Percentiles rank a stretch among this genome's conserved stretches.
These are phyloP conservation scores for Oryzaephilus surinamensis DNA, from an alignment of 1,140 invertebrate species.

Conservation along the genomic window DNA sequence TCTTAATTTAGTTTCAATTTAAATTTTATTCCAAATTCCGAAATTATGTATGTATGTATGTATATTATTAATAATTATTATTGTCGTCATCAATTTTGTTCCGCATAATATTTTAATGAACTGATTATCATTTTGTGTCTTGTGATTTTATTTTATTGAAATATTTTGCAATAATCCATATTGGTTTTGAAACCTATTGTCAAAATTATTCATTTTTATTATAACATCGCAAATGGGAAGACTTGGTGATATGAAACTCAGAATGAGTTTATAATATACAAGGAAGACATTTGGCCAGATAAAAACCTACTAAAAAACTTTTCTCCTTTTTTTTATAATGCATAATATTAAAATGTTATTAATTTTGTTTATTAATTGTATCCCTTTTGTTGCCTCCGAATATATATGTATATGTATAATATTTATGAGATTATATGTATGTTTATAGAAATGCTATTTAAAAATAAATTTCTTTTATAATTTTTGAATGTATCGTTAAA, in stretches of 20 bases:
- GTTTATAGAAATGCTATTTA: not conserved
- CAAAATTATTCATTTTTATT: constrained; percentile 1
- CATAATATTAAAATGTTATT: not conserved
- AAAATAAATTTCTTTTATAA: not conserved
- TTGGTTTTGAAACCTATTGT: not conserved
- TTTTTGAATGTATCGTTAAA: not conserved
- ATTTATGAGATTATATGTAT: constrained; percentile 6
- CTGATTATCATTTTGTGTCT: not conserved
- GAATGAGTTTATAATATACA: constrained; percentile 12
- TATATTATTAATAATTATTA: constrained; percentile 7
- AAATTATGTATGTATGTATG: too few relatives aligned
- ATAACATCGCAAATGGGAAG: constrained; percentile 13
- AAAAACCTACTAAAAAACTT: constrained; percentile 11
- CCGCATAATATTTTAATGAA: not conserved
- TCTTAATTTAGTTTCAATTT: too few relatives aligned
- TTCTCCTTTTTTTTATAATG: too few relatives aligned
- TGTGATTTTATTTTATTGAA: not conserved
- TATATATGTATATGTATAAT: constrained; percentile 2
- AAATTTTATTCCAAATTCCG: too few relatives aligned
- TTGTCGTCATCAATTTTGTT: not conserved
- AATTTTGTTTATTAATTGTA: constrained; percentile 10
- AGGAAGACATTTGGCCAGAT: constrained; percentile 17
- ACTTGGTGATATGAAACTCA: constrained; percentile 17
- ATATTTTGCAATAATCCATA: not conserved
- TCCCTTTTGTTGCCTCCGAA: constrained; percentile 10